These are phyloP conservation scores for Varanus komodoensis DNA, from an alignment of 2,113 vertebrate genomes.

Conservation along the genomic window DNA sequence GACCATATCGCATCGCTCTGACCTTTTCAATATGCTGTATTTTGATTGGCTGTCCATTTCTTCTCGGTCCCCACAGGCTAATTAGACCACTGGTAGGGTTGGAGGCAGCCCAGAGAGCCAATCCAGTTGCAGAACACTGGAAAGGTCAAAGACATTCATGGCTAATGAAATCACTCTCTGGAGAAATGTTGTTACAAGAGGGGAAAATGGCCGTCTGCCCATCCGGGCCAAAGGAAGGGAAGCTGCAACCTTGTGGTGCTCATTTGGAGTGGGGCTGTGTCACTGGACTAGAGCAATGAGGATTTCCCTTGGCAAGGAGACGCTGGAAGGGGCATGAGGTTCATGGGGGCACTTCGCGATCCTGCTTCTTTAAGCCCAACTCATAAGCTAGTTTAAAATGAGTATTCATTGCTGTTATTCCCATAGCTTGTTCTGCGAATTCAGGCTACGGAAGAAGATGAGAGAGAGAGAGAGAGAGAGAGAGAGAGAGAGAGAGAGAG, in stretches of 20 bases:
- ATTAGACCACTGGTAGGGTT: constrained; percentile 54
- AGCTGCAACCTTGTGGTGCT: background rate
- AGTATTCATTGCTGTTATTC: background rate
- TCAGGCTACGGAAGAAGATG: background rate
- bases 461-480: too few species aligned
- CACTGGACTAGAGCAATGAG: background rate
- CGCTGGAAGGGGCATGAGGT: background rate
- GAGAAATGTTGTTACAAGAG: constrained; percentile 13
- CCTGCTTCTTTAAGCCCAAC: background rate
- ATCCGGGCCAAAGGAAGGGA: background rate
- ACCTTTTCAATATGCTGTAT: constrained; percentile 63
- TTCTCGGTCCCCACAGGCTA: constrained; percentile 17
- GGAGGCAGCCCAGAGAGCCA: constrained; percentile 47
- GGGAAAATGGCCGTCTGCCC: background rate
- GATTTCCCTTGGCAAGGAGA: background rate
- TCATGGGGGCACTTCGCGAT: too few species aligned
- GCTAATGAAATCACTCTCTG: constrained; percentile 14
- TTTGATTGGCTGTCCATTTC: constrained; percentile 35
- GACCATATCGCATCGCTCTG: constrained; percentile 2
- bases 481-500: background rate
- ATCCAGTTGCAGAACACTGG: constrained; percentile 62
- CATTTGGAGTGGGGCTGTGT: background rate
- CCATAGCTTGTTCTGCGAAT: too few species aligned
- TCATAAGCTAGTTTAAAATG: background rate
- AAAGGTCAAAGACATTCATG: constrained; percentile 53